Base-by-base conservation (phyloP, 2,888 invertebrate species). In the Agapostemon virescens region DNA sequence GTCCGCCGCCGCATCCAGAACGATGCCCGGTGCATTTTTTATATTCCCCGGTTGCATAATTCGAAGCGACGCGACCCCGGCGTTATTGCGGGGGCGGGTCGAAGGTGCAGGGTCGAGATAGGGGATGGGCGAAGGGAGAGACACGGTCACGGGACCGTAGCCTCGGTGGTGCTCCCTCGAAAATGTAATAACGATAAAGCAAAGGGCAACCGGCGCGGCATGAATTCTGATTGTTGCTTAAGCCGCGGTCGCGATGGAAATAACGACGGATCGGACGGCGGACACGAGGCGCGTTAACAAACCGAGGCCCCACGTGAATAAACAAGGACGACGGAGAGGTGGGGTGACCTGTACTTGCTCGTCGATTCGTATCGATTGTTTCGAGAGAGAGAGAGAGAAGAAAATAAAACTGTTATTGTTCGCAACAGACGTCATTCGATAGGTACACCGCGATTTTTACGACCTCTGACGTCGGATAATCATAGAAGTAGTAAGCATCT, bases 21-120 rank as follows among this genome's bases (percentile, higher is more conserved):
- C 83, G 68, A n/a, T 63, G 64, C 38, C 58, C 63, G 64, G 49
- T 73, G 73, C 79, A 49, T 66, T 74, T 80, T 74, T 77, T 73
- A 71, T 74, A 77, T 77, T 78, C 69, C 52, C 70, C 78, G 63
- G 45, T 42, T 74, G 79, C 77, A 67, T 70, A 78, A 86, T 84
- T 84, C 63, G 76, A 63, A 69, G 77, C 74, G 72, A 55, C 77
- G 61, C 80, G 42, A 67, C 63, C 79, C 67, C 33, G 71, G 69
- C 81, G 74, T 85, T 85, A 85, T 82, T 85, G 79, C 30, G 58
- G 58, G 30, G 38, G 42, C 23, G 45, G 52, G 15, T 45, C 58
- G 49, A 36, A 52, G 26, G 55, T 26, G n/a, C n/a, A 49, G 49
- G 49, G 49, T 49, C n/a, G 49, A n/a, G 49, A 49, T 49, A 49